Evolutionary conservation across 2,113 vertebrate genomes (phyloP).

Genomic region (Campylomormyrus tamandua): DNA sequence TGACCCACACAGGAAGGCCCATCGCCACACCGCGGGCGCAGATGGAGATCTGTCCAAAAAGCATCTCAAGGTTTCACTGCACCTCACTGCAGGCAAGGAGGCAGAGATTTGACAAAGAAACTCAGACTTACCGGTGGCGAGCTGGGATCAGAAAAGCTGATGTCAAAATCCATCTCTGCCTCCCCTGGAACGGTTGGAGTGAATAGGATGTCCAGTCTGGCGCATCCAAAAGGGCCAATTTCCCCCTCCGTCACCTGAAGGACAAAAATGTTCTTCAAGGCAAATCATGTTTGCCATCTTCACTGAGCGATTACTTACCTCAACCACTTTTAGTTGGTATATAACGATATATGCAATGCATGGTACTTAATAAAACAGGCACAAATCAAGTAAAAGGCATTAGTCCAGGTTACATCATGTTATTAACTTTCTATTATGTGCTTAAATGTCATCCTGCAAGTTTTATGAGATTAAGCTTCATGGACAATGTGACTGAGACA

Average conservation of each 20-base stretch:
- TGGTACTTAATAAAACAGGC: neutral
- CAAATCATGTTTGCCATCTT: neutral
- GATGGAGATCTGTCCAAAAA: conserved; percentile 43
- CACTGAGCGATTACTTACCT: neutral
- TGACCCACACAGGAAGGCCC: conserved; percentile 72
- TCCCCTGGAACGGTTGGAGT: conserved; percentile 69
- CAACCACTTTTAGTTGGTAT: neutral
- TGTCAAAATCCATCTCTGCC: conserved; percentile 56
- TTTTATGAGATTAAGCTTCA: neutral
- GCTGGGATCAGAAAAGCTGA: conserved; percentile 64
- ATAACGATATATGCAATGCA: neutral
- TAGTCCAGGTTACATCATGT: neutral
- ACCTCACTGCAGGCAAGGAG: neutral
- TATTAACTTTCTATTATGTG: neutral
- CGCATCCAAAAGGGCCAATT: conserved; percentile 68
- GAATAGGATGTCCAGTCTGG: conserved; percentile 74
- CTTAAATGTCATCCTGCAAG: neutral
- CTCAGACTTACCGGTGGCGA: conserved; percentile 65
- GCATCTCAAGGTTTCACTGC: neutral
- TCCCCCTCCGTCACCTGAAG: conserved; percentile 66
- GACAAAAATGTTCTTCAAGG: neutral
- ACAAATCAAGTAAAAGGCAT: neutral
- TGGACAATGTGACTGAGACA: neutral
- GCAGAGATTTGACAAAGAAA: neutral
- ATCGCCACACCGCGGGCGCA: conserved; percentile 52